Conservation (phyloP, 2,888 invertebrate species). For the Limenitis camilla region DNA sequence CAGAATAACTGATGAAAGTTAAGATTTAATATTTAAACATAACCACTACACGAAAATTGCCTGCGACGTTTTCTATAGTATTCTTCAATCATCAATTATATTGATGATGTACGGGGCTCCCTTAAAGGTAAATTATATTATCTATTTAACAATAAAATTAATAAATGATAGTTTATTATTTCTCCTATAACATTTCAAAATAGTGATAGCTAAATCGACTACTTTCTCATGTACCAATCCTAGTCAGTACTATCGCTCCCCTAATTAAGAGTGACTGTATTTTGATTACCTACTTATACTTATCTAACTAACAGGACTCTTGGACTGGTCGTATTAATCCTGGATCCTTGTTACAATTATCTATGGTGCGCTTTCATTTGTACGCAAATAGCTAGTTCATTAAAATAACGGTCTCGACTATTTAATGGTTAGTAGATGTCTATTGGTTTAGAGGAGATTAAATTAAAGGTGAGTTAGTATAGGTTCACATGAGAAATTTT, state of each 20-base stretch:
- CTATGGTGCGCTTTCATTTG: slow-evolving; percentile 48
- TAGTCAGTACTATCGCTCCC: slow-evolving; percentile 21
- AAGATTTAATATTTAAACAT: too few relatives aligned
- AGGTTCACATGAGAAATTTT: too few relatives aligned
- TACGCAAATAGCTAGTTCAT: slow-evolving; percentile 31
- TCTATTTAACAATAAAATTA: too few relatives aligned
- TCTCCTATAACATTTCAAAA: neutral
- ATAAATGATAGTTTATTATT: neutral
- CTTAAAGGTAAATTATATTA: too few relatives aligned
- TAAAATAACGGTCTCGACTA: slow-evolving; percentile 35
- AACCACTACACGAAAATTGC: too few relatives aligned
- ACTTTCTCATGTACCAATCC: neutral
- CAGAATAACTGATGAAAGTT: too few relatives aligned
- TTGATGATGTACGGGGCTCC: too few relatives aligned
- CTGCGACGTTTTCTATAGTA: too few relatives aligned
- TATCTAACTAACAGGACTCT: slow-evolving; percentile 50
- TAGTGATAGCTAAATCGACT: neutral
- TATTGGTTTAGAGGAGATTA: slow-evolving; percentile 4
- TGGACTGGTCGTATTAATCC: slow-evolving; percentile 56
- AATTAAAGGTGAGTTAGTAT: slow-evolving; percentile 1
- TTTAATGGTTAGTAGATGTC: slow-evolving; percentile 6
- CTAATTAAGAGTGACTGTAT: slow-evolving; percentile 68
- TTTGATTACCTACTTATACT: slow-evolving; percentile 68
- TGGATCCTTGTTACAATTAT: slow-evolving; percentile 52
- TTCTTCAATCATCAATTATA: too few relatives aligned